These are phyloP conservation scores for Tautogolabrus adspersus DNA, from an alignment of 2,113 vertebrate genomes.

Conservation along the genomic window DNA sequence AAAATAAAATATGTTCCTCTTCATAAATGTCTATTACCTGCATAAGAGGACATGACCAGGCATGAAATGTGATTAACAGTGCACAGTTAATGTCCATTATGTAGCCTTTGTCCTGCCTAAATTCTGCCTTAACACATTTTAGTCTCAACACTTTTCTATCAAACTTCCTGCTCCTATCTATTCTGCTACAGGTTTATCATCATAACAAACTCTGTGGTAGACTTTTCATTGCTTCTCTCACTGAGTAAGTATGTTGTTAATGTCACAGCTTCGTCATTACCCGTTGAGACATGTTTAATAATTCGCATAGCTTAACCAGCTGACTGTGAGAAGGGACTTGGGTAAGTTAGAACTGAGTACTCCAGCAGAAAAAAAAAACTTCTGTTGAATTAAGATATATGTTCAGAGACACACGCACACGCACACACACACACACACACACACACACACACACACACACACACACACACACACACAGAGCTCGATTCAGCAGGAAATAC, in stretches of 20 bases:
- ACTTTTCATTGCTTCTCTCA: background rate
- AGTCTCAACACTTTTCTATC: background rate
- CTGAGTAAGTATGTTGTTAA: slow-evolving; percentile 4
- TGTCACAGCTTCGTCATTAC: background rate
- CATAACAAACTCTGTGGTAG: background rate
- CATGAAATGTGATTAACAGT: background rate
- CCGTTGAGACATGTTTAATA: slow-evolving; percentile 43
- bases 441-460: background rate
- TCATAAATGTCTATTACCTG: background rate
- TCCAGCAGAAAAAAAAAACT: background rate
- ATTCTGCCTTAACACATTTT: background rate
- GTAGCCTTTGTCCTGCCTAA: background rate
- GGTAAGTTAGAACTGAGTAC: background rate
- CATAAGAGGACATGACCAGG: background rate
- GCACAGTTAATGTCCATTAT: background rate
- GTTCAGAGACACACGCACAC: background rate
- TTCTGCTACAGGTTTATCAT: background rate
- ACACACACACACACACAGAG: background rate
- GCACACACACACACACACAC: background rate
- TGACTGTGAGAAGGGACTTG: slow-evolving; percentile 1
- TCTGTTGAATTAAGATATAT: slow-evolving; percentile 26
- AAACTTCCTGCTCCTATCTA: background rate
- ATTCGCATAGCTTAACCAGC: slow-evolving; percentile 14
- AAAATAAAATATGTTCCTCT: slow-evolving; percentile 18
- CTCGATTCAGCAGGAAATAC: slow-evolving; percentile 50